Evolutionary conservation across 2,888 invertebrate species (phyloP), one percentile per base, ranked within the genome.

Genomic region (Nymphalis polychloros): DNA sequence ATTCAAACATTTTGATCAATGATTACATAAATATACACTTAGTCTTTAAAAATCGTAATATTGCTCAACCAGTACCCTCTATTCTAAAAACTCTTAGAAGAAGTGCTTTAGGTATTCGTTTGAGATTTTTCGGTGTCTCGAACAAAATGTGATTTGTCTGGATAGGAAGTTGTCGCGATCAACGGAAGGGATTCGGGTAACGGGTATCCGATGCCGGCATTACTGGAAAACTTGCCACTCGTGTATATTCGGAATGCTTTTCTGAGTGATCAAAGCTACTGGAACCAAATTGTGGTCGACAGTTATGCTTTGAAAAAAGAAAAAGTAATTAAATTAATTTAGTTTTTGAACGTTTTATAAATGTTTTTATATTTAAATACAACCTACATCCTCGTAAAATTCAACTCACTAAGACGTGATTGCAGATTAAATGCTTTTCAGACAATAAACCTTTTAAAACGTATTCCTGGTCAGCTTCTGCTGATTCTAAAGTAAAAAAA

Each of bases 111-210:
- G 23, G 31, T 53, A 47, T 41, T 19, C 41, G 35, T 41, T 48
- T 41, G 59, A 57, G 57, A 59, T 57, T 57, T 49, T 59, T 19
- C 57, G 35, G 49, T 41, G 31, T 50, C 60, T 61, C 20, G 50
- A 59, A 62, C 57, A 59, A 59, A 65, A 59, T 59, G 64, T 67
- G 64, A 64, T 67, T 64, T 69, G 62, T 69, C 64, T 49, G 49
- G 49, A 69, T 67, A 63, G 59, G 47, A 63, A 64, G 67, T 63
- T 57, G 67, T 57, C 31, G 35, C 62, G 46, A 69, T 67, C 55
- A 63, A 64, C 55, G 68, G 67, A 68, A 68, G 49, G 67, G 67
- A 70, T 67, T 55, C 68, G 53, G 67, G 64, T 73, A 71, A 71
- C 64, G 55, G 59, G 46, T 55, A 64, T 66, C 68, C 64, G 62